phyloP scores from a whole-genome alignment of 1,140 invertebrate genomes.

The Aphaenogaster rudis region DNA sequence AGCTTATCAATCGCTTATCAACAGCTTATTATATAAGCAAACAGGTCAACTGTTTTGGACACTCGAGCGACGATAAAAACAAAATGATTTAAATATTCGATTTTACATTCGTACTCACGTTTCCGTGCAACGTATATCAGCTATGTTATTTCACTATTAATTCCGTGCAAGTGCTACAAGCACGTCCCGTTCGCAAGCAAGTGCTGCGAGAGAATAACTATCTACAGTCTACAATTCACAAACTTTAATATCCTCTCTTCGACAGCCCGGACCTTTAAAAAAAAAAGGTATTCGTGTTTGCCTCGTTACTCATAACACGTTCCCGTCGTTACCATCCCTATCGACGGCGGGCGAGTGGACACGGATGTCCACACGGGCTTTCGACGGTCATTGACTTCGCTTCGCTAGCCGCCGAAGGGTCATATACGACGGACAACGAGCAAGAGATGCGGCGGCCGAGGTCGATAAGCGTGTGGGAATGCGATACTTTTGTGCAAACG shows the following conservation, averaged over 20 bases:
- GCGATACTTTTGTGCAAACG: conserved; percentile 30
- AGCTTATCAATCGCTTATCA: conserved; percentile 42
- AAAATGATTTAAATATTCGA: neutral
- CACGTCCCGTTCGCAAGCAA: neutral
- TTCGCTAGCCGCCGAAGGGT: conserved; percentile 69
- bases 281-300: conserved; percentile 63
- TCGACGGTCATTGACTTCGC: conserved; percentile 75
- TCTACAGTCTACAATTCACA: neutral
- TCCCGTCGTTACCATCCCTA: conserved; percentile 54
- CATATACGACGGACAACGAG: conserved; percentile 50
- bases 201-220: conserved; percentile 3
- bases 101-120: neutral
- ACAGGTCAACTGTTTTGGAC: conserved; percentile 24
- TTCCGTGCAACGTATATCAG: neutral
- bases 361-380: conserved; percentile 72
- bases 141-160: neutral
- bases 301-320: conserved; percentile 55
- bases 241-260: conserved; percentile 36
- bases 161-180: neutral
- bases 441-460: conserved; percentile 45
- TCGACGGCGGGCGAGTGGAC: conserved; percentile 67
- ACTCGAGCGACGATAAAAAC: neutral
- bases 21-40: neutral
- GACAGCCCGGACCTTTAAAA: neutral
- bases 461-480: conserved; percentile 64